phyloP scores from a whole-genome alignment of 2,113 vertebrate species.

The Chloebia gouldiae region DNA sequence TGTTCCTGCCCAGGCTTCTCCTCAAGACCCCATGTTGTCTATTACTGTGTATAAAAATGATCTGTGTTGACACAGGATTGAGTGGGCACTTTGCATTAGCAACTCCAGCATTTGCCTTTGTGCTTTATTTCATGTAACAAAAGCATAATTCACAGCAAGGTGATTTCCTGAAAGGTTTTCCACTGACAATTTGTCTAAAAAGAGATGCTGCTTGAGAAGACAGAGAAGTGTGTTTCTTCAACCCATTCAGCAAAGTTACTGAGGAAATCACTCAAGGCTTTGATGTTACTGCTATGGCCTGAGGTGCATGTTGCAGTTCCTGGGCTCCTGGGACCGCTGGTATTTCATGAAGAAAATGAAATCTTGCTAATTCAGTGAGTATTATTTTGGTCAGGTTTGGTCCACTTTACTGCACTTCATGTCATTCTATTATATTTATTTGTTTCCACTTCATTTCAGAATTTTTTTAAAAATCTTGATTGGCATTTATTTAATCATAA shows the following conservation, averaged over 20 bases:
- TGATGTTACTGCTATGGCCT: not conserved
- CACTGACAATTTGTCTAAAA: slow-evolving; percentile 33
- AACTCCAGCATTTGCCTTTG: slow-evolving; percentile 19
- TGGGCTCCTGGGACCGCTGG: not conserved
- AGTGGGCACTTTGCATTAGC: slow-evolving; percentile 41
- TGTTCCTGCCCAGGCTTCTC: not conserved
- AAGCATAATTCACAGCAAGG: slow-evolving; percentile 51
- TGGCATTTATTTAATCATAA: not conserved
- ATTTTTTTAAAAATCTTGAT: not conserved
- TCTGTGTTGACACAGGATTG: slow-evolving; percentile 54
- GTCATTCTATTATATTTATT: not conserved
- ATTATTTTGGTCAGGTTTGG: not conserved
- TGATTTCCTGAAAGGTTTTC: slow-evolving; percentile 51
- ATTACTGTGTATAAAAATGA: slow-evolving; percentile 45
- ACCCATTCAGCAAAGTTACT: not conserved
- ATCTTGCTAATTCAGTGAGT: not conserved
- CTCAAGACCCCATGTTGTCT: not conserved
- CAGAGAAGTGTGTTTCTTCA: slow-evolving; percentile 1
- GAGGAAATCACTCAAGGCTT: not conserved
- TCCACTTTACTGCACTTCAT: not conserved
- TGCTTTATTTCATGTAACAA: slow-evolving; percentile 52
- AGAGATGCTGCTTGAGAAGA: not conserved
- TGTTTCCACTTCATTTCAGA: not conserved
- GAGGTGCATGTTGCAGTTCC: too few relatives aligned
- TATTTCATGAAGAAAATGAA: not conserved